These are phyloP conservation scores for Ctenicera cuprea DNA, from an alignment of 2,888 invertebrate genomes.

Conservation along the genomic window DNA sequence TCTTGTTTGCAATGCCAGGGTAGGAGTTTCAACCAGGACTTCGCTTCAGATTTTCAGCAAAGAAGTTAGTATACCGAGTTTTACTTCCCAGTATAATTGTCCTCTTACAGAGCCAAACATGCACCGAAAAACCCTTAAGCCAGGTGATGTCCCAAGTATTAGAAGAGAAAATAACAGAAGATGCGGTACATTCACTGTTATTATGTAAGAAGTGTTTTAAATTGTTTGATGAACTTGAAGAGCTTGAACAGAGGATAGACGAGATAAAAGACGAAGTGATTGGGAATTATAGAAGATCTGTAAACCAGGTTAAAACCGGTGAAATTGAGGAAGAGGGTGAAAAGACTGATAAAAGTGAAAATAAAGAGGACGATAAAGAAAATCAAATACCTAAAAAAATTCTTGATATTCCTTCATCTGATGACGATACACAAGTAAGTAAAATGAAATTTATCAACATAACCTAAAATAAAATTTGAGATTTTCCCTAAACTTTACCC, in stretches of 20 bases:
- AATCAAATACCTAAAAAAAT: conserved; percentile 67
- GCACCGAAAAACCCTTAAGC: conserved; percentile 63
- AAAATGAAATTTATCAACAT: background rate
- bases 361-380: conserved; percentile 58
- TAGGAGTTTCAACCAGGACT: conserved; percentile 74
- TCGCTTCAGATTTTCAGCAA: conserved; percentile 75
- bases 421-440: conserved; percentile 65
- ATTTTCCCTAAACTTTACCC: background rate
- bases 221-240: conserved; percentile 78
- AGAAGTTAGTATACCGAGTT: conserved; percentile 63
- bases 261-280: conserved; percentile 75
- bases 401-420: conserved; percentile 69
- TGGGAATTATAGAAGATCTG: conserved; percentile 70
- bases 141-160: conserved; percentile 73
- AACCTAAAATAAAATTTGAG: too few species aligned
- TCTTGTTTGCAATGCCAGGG: conserved; percentile 78
- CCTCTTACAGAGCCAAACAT: conserved; percentile 62
- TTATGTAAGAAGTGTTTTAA: conserved; percentile 83
- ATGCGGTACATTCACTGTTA: conserved; percentile 74
- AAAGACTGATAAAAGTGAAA: conserved; percentile 50
- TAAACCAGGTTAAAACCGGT: conserved; percentile 56
- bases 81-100: background rate
- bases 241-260: conserved; percentile 73
- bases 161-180: conserved; percentile 73
- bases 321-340: conserved; percentile 60